Percentiles rank a stretch among this genome's conserved stretches.
phyloP scores from a whole-genome alignment of 2,113 vertebrate species.

The Antechinus stuartii region DNA sequence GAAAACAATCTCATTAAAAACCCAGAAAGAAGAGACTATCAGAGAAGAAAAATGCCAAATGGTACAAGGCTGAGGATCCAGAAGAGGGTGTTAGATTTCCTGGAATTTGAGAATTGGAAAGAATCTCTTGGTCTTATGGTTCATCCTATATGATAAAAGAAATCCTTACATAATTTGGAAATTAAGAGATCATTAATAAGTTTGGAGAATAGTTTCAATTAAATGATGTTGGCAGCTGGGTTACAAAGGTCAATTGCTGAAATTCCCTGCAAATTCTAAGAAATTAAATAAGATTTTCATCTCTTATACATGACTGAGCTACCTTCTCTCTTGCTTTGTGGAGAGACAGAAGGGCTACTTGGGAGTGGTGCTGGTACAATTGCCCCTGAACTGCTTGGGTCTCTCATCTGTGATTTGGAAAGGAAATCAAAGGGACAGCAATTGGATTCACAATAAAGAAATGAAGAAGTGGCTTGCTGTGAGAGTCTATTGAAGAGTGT shows the following conservation, averaged over 20 bases:
- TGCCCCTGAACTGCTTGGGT: not conserved
- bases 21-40: no score
- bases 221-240: not conserved
- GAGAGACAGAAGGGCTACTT: not conserved
- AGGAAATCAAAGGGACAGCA: not conserved
- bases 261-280: not conserved
- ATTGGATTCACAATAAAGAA: not conserved
- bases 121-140: not conserved
- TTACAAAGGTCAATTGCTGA: not conserved
- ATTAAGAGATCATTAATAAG: not conserved
- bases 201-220: not conserved
- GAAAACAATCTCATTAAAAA: no score
- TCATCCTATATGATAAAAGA: not conserved
- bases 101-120: not conserved
- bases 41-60: no score
- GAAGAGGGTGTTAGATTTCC: not conserved
- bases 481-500: not conserved
- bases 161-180: not conserved
- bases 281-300: not conserved
- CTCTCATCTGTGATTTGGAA: not conserved
- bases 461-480: not conserved
- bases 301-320: not conserved
- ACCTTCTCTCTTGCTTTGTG: not conserved
- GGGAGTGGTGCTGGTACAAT: not conserved
- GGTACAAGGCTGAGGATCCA: not conserved